A percentile compares a stretch with the other conserved stretches of the same genome.
Evolutionary conservation across 2,113 vertebrate genomes (phyloP).

Genomic region (Myiopsitta monachus): DNA sequence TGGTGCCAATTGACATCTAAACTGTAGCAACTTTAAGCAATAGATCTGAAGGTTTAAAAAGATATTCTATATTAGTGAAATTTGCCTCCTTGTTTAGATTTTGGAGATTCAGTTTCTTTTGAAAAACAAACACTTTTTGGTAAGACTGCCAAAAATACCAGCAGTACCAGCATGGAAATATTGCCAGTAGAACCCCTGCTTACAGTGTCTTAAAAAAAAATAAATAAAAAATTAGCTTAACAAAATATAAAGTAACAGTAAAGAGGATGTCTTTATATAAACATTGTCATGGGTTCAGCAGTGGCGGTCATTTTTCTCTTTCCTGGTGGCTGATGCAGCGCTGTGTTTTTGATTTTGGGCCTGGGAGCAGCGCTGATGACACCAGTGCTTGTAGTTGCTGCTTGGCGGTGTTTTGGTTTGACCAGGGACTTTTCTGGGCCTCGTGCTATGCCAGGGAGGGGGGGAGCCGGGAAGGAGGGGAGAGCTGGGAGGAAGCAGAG

Average conservation of each 20-base stretch:
- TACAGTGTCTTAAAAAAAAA: not conserved
- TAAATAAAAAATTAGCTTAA: not conserved
- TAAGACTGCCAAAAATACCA: not conserved
- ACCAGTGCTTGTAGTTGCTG: too few species aligned
- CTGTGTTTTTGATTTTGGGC: too few species aligned
- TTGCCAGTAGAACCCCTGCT: not conserved
- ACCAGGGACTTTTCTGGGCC: too few species aligned
- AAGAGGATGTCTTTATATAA: not conserved
- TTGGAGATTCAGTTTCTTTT: not conserved
- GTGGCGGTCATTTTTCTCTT: too few species aligned
- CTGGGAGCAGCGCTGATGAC: too few species aligned
- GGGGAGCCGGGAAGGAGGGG: too few species aligned
- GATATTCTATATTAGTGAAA: not conserved
- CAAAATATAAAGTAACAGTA: not conserved
- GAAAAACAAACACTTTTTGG: not conserved
- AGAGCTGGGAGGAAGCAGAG: too few species aligned
- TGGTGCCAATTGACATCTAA: not conserved
- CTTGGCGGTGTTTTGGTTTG: too few species aligned
- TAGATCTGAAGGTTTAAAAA: not conserved
- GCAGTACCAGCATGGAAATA: not conserved
- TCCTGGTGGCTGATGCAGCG: too few species aligned
- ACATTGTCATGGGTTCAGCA: too few species aligned
- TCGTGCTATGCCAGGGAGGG: too few species aligned
- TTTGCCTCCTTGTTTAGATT: not conserved
- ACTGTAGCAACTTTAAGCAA: not conserved